Evolutionary conservation across 1,140 invertebrate genomes (phyloP).

Genomic region (Drosophila eugracilis): DNA sequence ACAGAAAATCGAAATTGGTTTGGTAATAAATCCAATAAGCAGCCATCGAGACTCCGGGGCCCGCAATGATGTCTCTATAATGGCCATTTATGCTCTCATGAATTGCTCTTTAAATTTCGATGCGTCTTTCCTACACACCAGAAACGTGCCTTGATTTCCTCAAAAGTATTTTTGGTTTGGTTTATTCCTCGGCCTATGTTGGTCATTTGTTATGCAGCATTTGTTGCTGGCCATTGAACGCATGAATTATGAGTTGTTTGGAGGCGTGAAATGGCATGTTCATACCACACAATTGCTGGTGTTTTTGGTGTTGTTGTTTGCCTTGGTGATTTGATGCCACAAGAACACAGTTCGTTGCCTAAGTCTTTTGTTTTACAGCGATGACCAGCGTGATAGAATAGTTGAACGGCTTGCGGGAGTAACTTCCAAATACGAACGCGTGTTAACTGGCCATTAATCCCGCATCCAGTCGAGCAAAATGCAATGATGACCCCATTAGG

Average conservation of each 20-base stretch:
- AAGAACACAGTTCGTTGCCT: conserved; percentile 67
- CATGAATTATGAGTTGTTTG: conserved; percentile 79
- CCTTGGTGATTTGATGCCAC: too few relatives aligned
- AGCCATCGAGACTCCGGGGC: conserved; percentile 14
- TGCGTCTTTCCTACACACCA: conserved; percentile 75
- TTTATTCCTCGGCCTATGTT: conserved; percentile 24
- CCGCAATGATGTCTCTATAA: conserved; percentile 69
- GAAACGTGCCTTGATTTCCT: conserved; percentile 58
- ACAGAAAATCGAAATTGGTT: conserved; percentile 65
- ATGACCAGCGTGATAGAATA: conserved; percentile 33
- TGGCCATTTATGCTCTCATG: conserved; percentile 79
- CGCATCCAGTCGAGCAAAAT: conserved; percentile 50
- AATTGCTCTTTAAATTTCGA: conserved; percentile 82
- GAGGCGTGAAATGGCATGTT: conserved; percentile 82
- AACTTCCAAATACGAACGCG: conserved; percentile 45
- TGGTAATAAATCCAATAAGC: conserved; percentile 53
- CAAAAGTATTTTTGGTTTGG: background rate
- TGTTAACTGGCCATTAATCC: conserved; percentile 63
- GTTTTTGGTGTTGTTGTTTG: conserved; percentile 8
- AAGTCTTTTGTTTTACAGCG: conserved; percentile 75
- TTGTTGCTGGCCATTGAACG: conserved; percentile 65
- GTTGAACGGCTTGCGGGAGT: too few relatives aligned
- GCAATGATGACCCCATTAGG: conserved; percentile 49
- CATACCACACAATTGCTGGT: conserved; percentile 45
- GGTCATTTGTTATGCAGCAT: conserved; percentile 78